Percentiles rank a stretch among this genome's conserved stretches.
Conservation (phyloP, 2,888 invertebrate species). For the Rhorus exstirpatorius region DNA sequence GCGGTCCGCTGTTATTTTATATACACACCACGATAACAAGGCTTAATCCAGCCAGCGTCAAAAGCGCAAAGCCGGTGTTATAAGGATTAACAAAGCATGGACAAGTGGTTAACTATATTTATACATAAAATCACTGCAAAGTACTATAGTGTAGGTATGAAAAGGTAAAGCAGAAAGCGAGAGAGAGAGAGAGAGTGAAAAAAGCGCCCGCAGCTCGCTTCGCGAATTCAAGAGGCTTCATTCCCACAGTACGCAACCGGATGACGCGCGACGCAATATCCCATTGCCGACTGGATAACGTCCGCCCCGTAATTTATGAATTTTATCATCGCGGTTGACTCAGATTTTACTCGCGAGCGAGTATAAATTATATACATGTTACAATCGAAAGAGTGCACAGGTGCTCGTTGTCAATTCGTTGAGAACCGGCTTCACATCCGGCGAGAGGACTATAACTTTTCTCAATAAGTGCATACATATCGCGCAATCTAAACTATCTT, state of each 20-base stretch:
- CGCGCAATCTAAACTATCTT: constrained; percentile 35
- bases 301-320: constrained; percentile 69
- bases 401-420: constrained; percentile 68
- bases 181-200: constrained; percentile 15
- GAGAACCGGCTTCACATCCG: constrained; percentile 70
- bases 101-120: not conserved
- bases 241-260: constrained; percentile 75
- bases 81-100: constrained; percentile 10
- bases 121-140: constrained; percentile 8
- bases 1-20: constrained; percentile 6
- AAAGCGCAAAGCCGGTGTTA: not conserved
- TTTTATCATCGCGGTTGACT: constrained; percentile 67
- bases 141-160: constrained; percentile 12
- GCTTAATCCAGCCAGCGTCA: constrained; percentile 28
- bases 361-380: constrained; percentile 30
- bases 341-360: constrained; percentile 27
- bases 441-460: constrained; percentile 61
- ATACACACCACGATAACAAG: constrained; percentile 11
- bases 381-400: constrained; percentile 41
- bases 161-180: constrained; percentile 5
- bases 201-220: constrained; percentile 34
- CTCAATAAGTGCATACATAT: constrained; percentile 41
- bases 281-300: constrained; percentile 68
- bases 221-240: constrained; percentile 45
- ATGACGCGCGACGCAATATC: constrained; percentile 67